These are phyloP conservation scores for Trissolcus basalis DNA, from an alignment of 1,140 invertebrate genomes.

Conservation along the genomic window DNA sequence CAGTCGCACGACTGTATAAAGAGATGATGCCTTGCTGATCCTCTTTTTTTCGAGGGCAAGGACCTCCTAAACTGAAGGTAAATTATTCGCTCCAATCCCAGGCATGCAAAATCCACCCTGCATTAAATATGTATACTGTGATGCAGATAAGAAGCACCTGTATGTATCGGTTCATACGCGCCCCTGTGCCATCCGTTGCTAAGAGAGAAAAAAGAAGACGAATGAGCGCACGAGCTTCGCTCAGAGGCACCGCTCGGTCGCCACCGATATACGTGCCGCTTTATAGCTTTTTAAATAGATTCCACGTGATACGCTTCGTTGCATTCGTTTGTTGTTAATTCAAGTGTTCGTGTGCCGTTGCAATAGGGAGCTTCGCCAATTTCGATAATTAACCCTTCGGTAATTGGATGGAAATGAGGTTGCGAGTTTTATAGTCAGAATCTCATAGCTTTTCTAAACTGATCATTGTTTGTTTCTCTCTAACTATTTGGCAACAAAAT, in stretches of 20 bases:
- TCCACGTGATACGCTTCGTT: conserved; percentile 14
- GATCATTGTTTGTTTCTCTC: too few relatives aligned
- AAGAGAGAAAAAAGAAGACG: conserved; percentile 10
- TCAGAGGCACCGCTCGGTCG: conserved; percentile 16
- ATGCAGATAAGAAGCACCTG: conserved; percentile 66
- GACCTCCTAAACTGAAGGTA: conserved; percentile 62
- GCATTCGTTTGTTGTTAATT: conserved; percentile 23
- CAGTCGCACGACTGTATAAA: conserved; percentile 4
- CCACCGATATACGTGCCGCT: conserved; percentile 16
- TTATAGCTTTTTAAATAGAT: conserved; percentile 57
- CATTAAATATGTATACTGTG: conserved; percentile 65
- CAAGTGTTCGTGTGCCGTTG: background rate
- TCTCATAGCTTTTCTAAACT: background rate
- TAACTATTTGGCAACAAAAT: too few relatives aligned
- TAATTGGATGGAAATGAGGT: conserved; percentile 38
- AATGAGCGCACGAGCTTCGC: conserved; percentile 19
- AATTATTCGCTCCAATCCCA: conserved; percentile 64
- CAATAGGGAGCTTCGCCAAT: conserved; percentile 5
- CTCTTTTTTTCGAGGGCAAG: conserved; percentile 53
- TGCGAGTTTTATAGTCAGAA: conserved; percentile 6
- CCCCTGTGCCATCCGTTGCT: conserved; percentile 47
- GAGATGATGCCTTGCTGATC: background rate
- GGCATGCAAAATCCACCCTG: conserved; percentile 65
- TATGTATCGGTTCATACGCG: conserved; percentile 54
- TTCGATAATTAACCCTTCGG: conserved; percentile 18